phyloP scores from a whole-genome alignment of 2,888 invertebrate genomes.

The Chorisops tibialis region DNA sequence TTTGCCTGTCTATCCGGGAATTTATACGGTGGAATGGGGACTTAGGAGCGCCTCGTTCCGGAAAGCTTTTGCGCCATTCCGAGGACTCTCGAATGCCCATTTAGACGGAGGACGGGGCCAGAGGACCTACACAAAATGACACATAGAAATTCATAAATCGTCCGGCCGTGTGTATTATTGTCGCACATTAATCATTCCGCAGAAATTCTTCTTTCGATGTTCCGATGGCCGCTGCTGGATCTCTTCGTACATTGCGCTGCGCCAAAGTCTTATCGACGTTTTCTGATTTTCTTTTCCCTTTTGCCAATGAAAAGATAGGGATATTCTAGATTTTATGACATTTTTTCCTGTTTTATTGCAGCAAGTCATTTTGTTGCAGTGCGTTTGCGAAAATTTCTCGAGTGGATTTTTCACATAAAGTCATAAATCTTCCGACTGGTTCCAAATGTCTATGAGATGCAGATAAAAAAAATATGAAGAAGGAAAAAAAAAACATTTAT shows the following conservation, averaged over 20 bases:
- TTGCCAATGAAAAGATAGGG: conserved; percentile 25
- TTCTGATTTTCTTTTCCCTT: conserved; percentile 19
- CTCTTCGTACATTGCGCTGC: not conserved
- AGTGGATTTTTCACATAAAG: conserved; percentile 30
- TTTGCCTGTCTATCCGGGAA: not conserved
- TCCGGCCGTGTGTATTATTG: conserved; percentile 33
- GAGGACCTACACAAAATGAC: conserved; percentile 25
- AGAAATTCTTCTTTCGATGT: conserved; percentile 28
- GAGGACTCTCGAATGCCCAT: not conserved
- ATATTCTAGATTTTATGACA: conserved; percentile 18
- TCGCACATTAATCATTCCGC: conserved; percentile 31
- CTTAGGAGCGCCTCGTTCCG: not conserved
- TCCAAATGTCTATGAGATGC: conserved; percentile 33
- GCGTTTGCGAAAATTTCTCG: conserved; percentile 28
- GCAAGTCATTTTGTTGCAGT: conserved; percentile 18
- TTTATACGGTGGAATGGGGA: not conserved
- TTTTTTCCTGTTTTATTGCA: conserved; percentile 7
- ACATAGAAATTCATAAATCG: conserved; percentile 34
- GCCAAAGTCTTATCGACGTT: conserved; percentile 22
- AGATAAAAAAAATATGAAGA: no score
- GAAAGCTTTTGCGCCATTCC: not conserved
- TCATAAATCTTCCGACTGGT: conserved; percentile 30
- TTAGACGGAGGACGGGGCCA: no score
- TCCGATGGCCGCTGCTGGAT: conserved; percentile 15
- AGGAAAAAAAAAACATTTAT: conserved; percentile 26